A percentile compares a stretch with the other conserved stretches of the same genome.
Conservation (phyloP, 2,888 invertebrate genomes). For the Myopa tessellatipennis region DNA sequence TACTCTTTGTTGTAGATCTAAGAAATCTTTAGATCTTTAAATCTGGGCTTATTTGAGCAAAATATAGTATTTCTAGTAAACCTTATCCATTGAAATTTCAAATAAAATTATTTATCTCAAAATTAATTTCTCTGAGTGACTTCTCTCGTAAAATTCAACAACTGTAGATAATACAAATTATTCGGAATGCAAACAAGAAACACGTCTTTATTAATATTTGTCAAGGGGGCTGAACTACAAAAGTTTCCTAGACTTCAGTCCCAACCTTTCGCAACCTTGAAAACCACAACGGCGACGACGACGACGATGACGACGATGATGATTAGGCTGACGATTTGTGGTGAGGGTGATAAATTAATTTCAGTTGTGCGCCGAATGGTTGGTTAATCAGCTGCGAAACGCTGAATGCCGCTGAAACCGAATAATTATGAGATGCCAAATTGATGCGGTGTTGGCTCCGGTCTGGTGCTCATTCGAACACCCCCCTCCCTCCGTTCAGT, state of each 20-base stretch:
- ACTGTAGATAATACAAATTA: too few relatives aligned
- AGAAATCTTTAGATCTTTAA: too few relatives aligned
- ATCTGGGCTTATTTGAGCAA: too few relatives aligned
- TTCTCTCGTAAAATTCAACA: too few relatives aligned
- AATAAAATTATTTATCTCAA: too few relatives aligned
- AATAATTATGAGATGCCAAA: constrained; percentile 41
- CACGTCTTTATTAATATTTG: constrained; percentile 32
- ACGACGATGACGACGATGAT: not conserved
- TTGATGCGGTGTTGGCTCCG: constrained; percentile 7
- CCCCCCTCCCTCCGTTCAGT: not conserved
- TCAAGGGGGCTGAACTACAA: constrained; percentile 27
- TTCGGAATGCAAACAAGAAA: too few relatives aligned
- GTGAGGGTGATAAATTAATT: constrained; percentile 42
- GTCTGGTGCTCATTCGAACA: not conserved
- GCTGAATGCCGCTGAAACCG: constrained; percentile 31
- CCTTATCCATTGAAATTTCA: too few relatives aligned
- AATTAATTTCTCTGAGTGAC: too few relatives aligned
- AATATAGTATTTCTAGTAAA: too few relatives aligned
- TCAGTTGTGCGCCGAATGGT: constrained; percentile 31
- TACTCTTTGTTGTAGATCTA: too few relatives aligned
- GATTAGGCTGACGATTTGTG: not conserved
- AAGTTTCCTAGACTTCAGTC: not conserved
- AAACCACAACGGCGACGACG: constrained; percentile 8
- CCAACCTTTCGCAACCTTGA: not conserved
- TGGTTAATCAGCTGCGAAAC: constrained; percentile 39